Conservation (phyloP, 2,888 invertebrate species). For the Nasonia oneida region DNA sequence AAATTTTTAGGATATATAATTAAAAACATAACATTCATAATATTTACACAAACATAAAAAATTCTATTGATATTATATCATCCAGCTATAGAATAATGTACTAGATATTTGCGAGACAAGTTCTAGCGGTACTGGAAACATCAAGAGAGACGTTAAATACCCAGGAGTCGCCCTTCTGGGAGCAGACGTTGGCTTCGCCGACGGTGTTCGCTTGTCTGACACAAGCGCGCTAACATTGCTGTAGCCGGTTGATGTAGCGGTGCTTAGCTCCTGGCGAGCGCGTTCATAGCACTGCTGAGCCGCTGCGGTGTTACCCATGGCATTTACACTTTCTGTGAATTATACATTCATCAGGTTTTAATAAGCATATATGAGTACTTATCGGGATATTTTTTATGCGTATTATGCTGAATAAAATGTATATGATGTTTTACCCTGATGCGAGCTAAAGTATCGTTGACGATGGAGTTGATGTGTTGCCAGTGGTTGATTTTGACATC, state of each 20-base stretch:
- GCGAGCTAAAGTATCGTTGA: neutral
- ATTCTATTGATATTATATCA: too few relatives aligned
- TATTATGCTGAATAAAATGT: too few relatives aligned
- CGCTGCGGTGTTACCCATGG: neutral
- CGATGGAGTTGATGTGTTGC: conserved; percentile 22
- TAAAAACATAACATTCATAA: too few relatives aligned
- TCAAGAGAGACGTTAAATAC: neutral
- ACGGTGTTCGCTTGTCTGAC: neutral
- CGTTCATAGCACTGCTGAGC: neutral
- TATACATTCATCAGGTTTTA: neutral
- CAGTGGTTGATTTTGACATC: conserved; percentile 1
- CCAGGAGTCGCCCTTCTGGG: neutral
- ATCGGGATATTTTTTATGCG: neutral
- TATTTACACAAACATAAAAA: too few relatives aligned
- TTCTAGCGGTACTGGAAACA: neutral
- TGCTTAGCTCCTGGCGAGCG: neutral
- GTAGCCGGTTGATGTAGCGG: neutral
- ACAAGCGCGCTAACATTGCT: neutral
- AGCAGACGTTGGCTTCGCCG: neutral
- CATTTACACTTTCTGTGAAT: neutral
- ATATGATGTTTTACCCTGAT: neutral
- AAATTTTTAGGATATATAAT: too few relatives aligned
- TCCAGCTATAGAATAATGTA: too few relatives aligned
- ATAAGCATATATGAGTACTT: neutral
- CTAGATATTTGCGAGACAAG: neutral